Conservation (phyloP, 2,113 vertebrate genomes). For the Genyomyrus donnyi region DNA sequence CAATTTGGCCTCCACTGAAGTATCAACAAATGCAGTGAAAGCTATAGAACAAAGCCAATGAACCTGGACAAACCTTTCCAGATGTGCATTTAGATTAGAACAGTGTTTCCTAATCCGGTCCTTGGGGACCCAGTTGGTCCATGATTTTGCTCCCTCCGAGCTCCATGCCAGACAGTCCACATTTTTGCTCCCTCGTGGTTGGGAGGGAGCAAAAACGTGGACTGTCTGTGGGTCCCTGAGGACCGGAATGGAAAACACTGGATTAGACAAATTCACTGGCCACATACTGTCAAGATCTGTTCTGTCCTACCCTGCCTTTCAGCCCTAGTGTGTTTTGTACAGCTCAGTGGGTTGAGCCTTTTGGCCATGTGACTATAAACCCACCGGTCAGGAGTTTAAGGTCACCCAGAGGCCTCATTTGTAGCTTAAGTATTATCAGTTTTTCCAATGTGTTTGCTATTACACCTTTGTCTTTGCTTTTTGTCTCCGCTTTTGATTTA, state of each 20-base stretch:
- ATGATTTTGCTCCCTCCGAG: background rate
- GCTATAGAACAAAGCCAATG: background rate
- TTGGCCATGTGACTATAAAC: too few species aligned
- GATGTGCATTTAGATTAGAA: background rate
- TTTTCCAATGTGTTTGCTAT: too few species aligned
- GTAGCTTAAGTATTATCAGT: too few species aligned
- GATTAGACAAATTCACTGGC: background rate
- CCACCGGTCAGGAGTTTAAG: too few species aligned
- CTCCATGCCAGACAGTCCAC: background rate
- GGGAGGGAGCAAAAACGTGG: background rate
- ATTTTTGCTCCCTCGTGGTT: background rate
- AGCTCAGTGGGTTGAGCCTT: too few species aligned
- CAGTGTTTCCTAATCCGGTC: background rate
- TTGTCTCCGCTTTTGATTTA: too few species aligned
- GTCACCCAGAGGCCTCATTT: too few species aligned
- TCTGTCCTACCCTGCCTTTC: too few species aligned
- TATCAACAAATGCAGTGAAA: background rate
- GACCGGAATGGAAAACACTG: background rate
- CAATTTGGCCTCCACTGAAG: background rate
- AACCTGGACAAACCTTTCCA: background rate
- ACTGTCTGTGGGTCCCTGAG: background rate
- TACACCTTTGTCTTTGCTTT: too few species aligned
- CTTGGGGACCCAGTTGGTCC: background rate
- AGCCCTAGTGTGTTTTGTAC: too few species aligned
- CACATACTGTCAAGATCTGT: too few species aligned